These are phyloP conservation scores for Cephus pulcher DNA, from an alignment of 2,888 invertebrate species.

Conservation along the genomic window DNA sequence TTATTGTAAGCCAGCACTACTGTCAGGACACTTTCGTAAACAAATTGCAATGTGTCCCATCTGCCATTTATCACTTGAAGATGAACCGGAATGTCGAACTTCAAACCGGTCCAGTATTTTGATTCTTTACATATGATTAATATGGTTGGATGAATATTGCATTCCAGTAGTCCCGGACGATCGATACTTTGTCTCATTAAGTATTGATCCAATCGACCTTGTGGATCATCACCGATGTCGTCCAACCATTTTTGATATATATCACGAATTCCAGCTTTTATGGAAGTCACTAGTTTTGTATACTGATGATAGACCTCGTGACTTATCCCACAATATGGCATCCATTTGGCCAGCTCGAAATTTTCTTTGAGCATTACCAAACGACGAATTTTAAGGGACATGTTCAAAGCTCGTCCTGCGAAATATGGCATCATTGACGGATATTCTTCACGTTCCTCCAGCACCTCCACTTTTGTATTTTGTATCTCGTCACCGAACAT, in stretches of 20 bases:
- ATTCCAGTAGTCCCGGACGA: slow-evolving; percentile 75
- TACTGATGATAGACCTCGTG: slow-evolving; percentile 80
- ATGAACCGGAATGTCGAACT: slow-evolving; percentile 77
- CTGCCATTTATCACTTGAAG: slow-evolving; percentile 75
- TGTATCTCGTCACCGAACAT: slow-evolving; percentile 83
- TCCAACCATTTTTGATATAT: slow-evolving; percentile 72
- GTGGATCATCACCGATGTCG: slow-evolving; percentile 72
- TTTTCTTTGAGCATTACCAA: slow-evolving; percentile 72
- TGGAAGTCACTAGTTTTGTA: slow-evolving; percentile 72
- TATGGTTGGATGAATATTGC: slow-evolving; percentile 82
- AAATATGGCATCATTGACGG: slow-evolving; percentile 78
- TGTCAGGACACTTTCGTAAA: slow-evolving; percentile 78
- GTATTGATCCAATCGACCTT: slow-evolving; percentile 74
- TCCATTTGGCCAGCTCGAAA: slow-evolving; percentile 81
- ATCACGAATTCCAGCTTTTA: slow-evolving; percentile 70
- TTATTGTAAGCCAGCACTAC: slow-evolving; percentile 83
- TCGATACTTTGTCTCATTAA: slow-evolving; percentile 77
- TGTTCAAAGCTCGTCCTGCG: slow-evolving; percentile 78
- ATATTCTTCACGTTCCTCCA: slow-evolving; percentile 72
- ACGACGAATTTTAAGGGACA: slow-evolving; percentile 76
- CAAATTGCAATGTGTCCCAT: slow-evolving; percentile 71
- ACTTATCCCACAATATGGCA: slow-evolving; percentile 79
- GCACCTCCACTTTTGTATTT: slow-evolving; percentile 77
- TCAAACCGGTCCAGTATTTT: slow-evolving; percentile 78
- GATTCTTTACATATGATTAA: slow-evolving; percentile 80